Evolutionary conservation across 2,888 invertebrate species (phyloP).

Genomic region (Parnassius apollo): DNA sequence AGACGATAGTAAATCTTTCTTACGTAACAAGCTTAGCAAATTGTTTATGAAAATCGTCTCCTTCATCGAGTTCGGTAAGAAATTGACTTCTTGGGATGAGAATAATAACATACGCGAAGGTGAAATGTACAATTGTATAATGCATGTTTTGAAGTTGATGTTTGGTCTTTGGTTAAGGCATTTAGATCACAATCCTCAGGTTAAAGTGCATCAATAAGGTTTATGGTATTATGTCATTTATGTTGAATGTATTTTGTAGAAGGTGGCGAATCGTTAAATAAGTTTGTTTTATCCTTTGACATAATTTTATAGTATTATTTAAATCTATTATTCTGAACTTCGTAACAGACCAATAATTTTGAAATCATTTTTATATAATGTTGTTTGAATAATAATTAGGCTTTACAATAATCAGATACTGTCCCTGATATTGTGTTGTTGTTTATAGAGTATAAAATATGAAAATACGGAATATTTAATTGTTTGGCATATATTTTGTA

Average conservation of each 20-base stretch:
- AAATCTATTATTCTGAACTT: not conserved
- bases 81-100: conserved; percentile 60
- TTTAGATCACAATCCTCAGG: conserved; percentile 59
- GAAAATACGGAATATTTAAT: too few species aligned
- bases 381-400: conserved; percentile 9
- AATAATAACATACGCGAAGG: conserved; percentile 60
- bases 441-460: not conserved
- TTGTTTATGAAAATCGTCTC: conserved; percentile 56
- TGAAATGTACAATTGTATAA: conserved; percentile 66
- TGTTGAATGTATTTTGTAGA: not conserved
- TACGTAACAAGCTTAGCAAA: conserved; percentile 53
- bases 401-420: conserved; percentile 6
- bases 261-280: too few species aligned
- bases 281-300: not conserved
- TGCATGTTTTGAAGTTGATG: conserved; percentile 67
- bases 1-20: conserved; percentile 43
- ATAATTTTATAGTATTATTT: not conserved
- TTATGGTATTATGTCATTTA: not conserved
- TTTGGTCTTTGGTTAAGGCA: conserved; percentile 75
- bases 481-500: too few species aligned
- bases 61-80: conserved; percentile 50
- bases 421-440: conserved; percentile 6
- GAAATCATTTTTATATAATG: conserved; percentile 2
- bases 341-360: too few species aligned
- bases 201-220: not conserved